Base-by-base conservation (phyloP, 2,797 vertebrate species). In the Gallinago solitaria region DNA sequence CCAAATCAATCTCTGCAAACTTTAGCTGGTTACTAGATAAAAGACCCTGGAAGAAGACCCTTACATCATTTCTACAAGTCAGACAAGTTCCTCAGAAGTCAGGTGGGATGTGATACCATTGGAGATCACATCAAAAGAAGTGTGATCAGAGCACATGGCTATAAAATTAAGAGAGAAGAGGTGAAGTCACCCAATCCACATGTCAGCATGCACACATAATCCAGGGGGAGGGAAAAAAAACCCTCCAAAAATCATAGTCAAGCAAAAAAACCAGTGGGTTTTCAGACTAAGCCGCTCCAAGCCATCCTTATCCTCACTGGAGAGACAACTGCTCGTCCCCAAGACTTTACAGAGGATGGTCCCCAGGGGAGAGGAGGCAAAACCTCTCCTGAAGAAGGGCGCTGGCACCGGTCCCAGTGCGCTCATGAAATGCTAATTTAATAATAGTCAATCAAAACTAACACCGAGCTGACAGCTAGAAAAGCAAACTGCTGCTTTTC, bases 391-490 rank as follows among this genome's bases (percentile, higher is more conserved):
- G 76, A 65, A 45, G 56, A n/a, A 71, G 60, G 65, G 54, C 54
- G 10, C 73, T 67, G 69, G 71, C 87, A 53, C 2, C 3, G 0
- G 18, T 71, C 77, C 85, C 79, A 32, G 57, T 11, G 51, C 45
- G 56, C 5, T 23, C 53, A 50, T 60, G 59, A 86, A 86, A 81
- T 8, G 27, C 37, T 93, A 48, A 88, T 83, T 88, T 83, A 92
- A 78, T 81, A 95, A 83, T 0, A 83, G 69, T 78, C 61, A 30
- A 56, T 77, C 87, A 74, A 86, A 81, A 87, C 53, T 71, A 74
- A 80, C 11, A 64, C 68, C 80, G 84, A 39, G 9, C 35, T 47
- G 45, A 85, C 12, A 87, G 56, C 73, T 20, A 78, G 73, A 69
- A 91, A 95, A 0, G 8, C 70, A 51, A 82, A 61, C 54, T 54